phyloP scores from a whole-genome alignment of 64 coral and sea anemone genomes.

The Actinia tenebrosa region DNA sequence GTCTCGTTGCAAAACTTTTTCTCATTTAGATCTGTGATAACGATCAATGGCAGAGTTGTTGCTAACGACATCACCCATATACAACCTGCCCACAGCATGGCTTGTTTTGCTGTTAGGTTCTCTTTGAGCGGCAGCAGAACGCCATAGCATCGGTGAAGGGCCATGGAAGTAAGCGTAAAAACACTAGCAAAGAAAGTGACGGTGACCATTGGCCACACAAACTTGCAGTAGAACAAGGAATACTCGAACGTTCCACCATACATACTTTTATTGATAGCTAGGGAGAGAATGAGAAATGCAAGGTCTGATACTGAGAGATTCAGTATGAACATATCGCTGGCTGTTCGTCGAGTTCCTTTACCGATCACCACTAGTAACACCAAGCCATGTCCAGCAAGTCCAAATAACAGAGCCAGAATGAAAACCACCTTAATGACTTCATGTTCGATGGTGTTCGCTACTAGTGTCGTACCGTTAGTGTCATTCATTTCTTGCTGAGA shows the following conservation, averaged over 20 bases:
- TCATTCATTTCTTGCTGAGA: background rate
- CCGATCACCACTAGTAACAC: constrained; percentile 46
- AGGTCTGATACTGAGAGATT: constrained; percentile 58
- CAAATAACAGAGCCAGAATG: constrained; percentile 36
- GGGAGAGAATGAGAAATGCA: constrained; percentile 45
- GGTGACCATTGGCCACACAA: constrained; percentile 50
- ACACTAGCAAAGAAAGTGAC: constrained; percentile 59
- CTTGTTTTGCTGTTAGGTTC: constrained; percentile 29
- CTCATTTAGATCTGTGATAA: constrained; percentile 30
- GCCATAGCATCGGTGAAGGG: constrained; percentile 51
- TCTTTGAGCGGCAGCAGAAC: constrained; percentile 43
- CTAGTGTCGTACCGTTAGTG: background rate
- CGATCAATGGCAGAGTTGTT: constrained; percentile 26
- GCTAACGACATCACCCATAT: constrained; percentile 52
- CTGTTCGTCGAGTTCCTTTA: constrained; percentile 37
- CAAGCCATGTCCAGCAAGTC: constrained; percentile 44
- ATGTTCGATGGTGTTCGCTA: constrained; percentile 2
- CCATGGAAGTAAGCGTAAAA: constrained; percentile 57
- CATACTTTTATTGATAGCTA: constrained; percentile 38
- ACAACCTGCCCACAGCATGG: constrained; percentile 24
- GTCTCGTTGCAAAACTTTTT: constrained; percentile 33
- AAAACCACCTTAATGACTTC: constrained; percentile 25
- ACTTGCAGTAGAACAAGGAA: constrained; percentile 50
- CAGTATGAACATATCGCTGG: constrained; percentile 65
- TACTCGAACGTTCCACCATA: constrained; percentile 17